Percentiles rank a stretch among this genome's conserved stretches.
phyloP scores from a whole-genome alignment of 1,140 invertebrate species.

The Sminthurides bifidus region DNA sequence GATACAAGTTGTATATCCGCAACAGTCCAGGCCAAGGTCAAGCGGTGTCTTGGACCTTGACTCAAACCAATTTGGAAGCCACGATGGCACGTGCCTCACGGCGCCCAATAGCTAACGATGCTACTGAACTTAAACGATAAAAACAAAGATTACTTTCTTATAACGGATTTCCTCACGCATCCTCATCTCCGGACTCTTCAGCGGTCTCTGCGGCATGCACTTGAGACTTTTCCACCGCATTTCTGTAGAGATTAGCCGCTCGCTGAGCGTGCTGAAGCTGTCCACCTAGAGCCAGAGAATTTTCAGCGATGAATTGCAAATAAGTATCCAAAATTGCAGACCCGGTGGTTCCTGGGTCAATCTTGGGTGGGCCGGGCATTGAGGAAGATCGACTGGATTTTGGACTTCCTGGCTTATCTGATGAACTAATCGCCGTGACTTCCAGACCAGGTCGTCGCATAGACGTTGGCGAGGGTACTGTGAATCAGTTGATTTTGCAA shows the following conservation, averaged over 20 bases:
- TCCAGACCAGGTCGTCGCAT: constrained; percentile 8
- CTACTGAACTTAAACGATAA: too few species aligned
- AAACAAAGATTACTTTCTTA: too few species aligned
- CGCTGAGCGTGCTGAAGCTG: constrained; percentile 2
- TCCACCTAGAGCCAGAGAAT: constrained; percentile 34
- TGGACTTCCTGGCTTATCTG: constrained; percentile 5
- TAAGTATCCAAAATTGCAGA: constrained; percentile 71
- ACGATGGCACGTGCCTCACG: too few species aligned
- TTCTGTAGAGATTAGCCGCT: background rate
- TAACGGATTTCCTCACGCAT: too few species aligned
- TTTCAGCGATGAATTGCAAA: constrained; percentile 70
- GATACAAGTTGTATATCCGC: too few species aligned
- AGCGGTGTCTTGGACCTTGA: too few species aligned
- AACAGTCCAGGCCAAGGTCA: too few species aligned
- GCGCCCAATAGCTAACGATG: too few species aligned
- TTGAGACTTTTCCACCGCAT: constrained; percentile 9
- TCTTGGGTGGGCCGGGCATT: constrained; percentile 3
- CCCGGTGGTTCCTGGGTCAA: constrained; percentile 41
- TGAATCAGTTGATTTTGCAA: background rate
- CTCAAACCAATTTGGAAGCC: too few species aligned
- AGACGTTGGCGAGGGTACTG: constrained; percentile 4
- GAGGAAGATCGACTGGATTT: constrained; percentile 3
- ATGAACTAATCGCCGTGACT: background rate
- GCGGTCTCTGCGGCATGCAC: constrained; percentile 2
- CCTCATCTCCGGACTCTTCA: constrained; percentile 19